A percentile compares a stretch with the other conserved stretches of the same genome.
Conservation (phyloP, 2,797 vertebrate genomes). For the Graptemys geographica region DNA sequence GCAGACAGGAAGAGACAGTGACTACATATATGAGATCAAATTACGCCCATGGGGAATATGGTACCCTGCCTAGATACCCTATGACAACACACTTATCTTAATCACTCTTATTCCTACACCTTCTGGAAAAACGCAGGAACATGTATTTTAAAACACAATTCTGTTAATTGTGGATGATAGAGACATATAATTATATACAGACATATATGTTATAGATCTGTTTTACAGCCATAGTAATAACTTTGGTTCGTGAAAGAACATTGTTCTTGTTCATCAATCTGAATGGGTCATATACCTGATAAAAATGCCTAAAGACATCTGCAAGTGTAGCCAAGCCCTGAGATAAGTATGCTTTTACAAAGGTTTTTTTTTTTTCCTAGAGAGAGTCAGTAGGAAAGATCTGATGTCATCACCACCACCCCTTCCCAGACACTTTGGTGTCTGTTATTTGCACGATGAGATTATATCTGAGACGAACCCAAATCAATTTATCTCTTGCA, state of each 20-base stretch:
- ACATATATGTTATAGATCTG: neutral
- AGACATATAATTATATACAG: neutral
- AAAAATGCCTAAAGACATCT: slow-evolving; percentile 27
- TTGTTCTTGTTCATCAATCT: slow-evolving; percentile 7
- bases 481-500: slow-evolving; percentile 9
- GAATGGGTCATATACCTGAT: neutral
- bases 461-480: slow-evolving; percentile 42
- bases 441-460: slow-evolving; percentile 21
- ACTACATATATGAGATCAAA: slow-evolving; percentile 75
- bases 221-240: neutral
- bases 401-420: slow-evolving; percentile 31
- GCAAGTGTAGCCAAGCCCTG: neutral
- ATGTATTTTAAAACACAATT: slow-evolving; percentile 43
- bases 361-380: neutral
- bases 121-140: slow-evolving; percentile 51
- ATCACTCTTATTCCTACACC: neutral
- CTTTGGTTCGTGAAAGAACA: neutral
- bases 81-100: slow-evolving; percentile 41
- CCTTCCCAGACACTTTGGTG: neutral
- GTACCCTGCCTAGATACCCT: neutral
- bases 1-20: slow-evolving; percentile 72
- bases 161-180: slow-evolving; percentile 48
- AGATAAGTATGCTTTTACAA: slow-evolving; percentile 28
- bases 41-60: slow-evolving; percentile 67
- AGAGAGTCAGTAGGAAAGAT: slow-evolving; percentile 22